A percentile compares a stretch with the other conserved stretches of the same genome.
phyloP scores from a whole-genome alignment of 2,113 vertebrate genomes.

The Stercorarius parasiticus region DNA sequence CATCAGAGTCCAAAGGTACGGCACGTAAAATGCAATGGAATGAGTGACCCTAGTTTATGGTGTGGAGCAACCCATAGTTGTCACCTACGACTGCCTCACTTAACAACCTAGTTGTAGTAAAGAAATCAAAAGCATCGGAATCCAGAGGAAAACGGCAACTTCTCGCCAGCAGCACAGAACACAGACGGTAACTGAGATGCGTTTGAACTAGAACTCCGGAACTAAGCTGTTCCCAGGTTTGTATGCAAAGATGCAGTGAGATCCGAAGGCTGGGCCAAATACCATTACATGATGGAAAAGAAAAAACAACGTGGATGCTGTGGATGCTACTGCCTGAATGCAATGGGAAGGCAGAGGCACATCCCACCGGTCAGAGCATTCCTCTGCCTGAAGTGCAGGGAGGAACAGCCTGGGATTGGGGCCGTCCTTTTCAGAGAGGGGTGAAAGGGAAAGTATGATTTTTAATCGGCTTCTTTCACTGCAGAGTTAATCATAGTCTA shows the following conservation, averaged over 20 bases:
- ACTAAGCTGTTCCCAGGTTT: background rate
- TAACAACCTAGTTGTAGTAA: background rate
- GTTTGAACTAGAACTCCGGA: background rate
- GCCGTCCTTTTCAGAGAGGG: background rate
- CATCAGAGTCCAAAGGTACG: background rate
- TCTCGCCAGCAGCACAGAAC: background rate
- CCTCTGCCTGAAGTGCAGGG: background rate
- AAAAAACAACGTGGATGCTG: background rate
- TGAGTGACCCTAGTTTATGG: background rate
- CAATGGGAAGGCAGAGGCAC: background rate
- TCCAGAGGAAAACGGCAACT: background rate
- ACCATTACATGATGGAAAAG: background rate
- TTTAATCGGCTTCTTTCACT: background rate
- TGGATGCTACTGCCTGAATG: background rate
- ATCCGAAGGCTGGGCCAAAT: background rate
- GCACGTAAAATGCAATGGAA: background rate
- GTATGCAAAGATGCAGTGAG: background rate
- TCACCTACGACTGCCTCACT: background rate
- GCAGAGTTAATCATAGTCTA: background rate
- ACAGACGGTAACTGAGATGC: background rate
- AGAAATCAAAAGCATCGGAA: background rate
- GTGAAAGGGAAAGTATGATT: background rate
- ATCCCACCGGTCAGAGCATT: rapidly evolving
- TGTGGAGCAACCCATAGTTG: background rate
- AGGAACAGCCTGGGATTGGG: background rate